These are phyloP conservation scores for Barypeithes pellucidus DNA, from an alignment of 2,888 invertebrate species.

Conservation along the genomic window DNA sequence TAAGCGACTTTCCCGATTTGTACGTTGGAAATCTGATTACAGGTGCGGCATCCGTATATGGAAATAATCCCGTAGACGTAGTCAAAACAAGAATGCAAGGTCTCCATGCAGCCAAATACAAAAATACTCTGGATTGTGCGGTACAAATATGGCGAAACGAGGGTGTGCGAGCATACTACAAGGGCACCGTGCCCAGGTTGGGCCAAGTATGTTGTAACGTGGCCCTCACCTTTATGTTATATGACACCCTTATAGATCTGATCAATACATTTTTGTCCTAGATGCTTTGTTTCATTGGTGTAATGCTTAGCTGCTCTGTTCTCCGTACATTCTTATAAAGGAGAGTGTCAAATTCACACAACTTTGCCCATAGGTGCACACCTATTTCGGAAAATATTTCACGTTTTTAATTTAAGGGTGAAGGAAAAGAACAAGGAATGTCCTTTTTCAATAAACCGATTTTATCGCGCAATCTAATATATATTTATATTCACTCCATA, in stretches of 20 bases:
- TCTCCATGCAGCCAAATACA: slow-evolving; percentile 96
- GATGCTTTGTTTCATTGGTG: neutral
- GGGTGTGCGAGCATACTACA: slow-evolving; percentile 97
- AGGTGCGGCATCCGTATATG: slow-evolving; percentile 94
- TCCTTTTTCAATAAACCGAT: too few relatives aligned
- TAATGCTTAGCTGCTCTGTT: too few relatives aligned
- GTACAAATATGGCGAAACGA: slow-evolving; percentile 93
- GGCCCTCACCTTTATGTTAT: slow-evolving; percentile 99
- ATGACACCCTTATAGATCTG: slow-evolving; percentile 97
- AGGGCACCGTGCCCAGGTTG: slow-evolving; percentile 97
- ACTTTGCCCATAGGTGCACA: too few relatives aligned
- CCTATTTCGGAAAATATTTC: too few relatives aligned
- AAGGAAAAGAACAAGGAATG: too few relatives aligned
- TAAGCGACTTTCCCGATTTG: too few relatives aligned
- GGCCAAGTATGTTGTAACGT: slow-evolving; percentile 98
- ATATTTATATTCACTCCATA: too few relatives aligned
- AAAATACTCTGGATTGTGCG: slow-evolving; percentile 93
- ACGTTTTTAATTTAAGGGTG: too few relatives aligned
- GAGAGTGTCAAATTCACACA: too few relatives aligned
- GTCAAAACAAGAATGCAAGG: slow-evolving; percentile 99
- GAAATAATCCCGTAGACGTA: slow-evolving; percentile 99
- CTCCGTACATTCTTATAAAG: too few relatives aligned
- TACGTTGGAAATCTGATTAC: neutral
- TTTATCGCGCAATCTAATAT: too few relatives aligned
- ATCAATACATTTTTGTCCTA: slow-evolving; percentile 90